Base-by-base conservation (phyloP, 2,113 vertebrate species). In the Pionites leucogaster region DNA sequence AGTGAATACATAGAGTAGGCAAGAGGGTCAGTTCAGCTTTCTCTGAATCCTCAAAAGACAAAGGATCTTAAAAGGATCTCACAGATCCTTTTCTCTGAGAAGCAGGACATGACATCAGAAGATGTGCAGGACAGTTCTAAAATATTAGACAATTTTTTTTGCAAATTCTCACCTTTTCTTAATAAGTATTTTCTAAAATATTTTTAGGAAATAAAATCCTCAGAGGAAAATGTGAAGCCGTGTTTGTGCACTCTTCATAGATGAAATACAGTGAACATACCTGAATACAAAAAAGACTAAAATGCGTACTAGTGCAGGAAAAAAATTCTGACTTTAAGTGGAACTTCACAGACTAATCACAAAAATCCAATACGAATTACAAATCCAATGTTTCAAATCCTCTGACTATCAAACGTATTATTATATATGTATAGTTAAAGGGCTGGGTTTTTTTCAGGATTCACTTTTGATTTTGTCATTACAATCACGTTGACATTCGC, bases 381-480 rank as follows among this genome's bases (percentile, higher is more conserved):
- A 74, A 69, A 42, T 27, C 8, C 33, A 5, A 10, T 55, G 46
- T 24, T 85, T 64, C n/a, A 85, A 55, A 41, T 53, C 31, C 18
- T 25, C 10, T 50, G 7, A 37, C 2, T 89, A 24, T 80, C 39
- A 82, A 72, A 85, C 9, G 39, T 49, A 57, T 75, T 31, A 41
- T 68, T 79, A 29, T 7, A 47, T 4, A 17, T 12, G 5, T 33
- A 39, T 6, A 10, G 3, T 57, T 74, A 74, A 5, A 77, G 4
- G 8, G 16, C 8, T 63, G 14, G 8, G 0, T 0, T 47, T 74
- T 68, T 52, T 46, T 33, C 39, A 82, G 31, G 7, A 41, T 31
- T 91, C 37, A 63, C 19, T 91, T 13, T 53, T 77, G 10, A 18
- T 80, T 47, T 82, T 49, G 1, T 62, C 19, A 41, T 83, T 70